Percentiles rank a stretch among this genome's conserved stretches.
Evolutionary conservation across 2,888 invertebrate species (phyloP).

Genomic region (Chesias legatella): DNA sequence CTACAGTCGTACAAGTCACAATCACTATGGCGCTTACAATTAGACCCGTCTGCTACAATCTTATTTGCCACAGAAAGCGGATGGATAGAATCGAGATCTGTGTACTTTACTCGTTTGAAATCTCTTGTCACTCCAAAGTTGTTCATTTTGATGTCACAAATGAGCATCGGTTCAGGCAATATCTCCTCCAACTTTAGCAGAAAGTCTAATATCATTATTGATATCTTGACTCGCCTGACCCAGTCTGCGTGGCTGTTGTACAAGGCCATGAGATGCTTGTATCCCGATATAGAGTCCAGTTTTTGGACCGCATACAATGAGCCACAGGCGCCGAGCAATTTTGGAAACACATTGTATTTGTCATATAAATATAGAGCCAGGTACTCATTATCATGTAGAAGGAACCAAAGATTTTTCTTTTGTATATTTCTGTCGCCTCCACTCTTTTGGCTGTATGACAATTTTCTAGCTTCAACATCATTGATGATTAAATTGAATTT

Average conservation of each 20-base stretch:
- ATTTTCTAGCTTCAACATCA: constrained; percentile 65
- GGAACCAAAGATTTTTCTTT: constrained; percentile 82
- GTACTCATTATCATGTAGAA: constrained; percentile 85
- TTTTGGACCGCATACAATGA: constrained; percentile 84
- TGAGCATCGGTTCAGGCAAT: constrained; percentile 81
- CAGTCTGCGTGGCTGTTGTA: constrained; percentile 79
- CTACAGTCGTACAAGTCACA: constrained; percentile 85
- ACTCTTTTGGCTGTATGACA: constrained; percentile 65
- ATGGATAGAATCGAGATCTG: constrained; percentile 83
- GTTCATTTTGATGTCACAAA: constrained; percentile 85
- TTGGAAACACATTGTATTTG: constrained; percentile 82
- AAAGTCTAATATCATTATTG: constrained; percentile 82
- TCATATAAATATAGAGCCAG: constrained; percentile 80
- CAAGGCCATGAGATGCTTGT: constrained; percentile 71
- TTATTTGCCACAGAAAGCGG: constrained; percentile 75
- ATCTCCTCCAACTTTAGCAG: constrained; percentile 79
- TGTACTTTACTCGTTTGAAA: constrained; percentile 77
- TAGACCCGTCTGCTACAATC: constrained; percentile 62
- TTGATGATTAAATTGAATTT: constrained; percentile 78
- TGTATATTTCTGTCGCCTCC: constrained; percentile 61
- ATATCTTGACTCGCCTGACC: constrained; percentile 77
- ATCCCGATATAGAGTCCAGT: constrained; percentile 76
- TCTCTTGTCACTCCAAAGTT: constrained; percentile 82
- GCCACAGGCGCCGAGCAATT: constrained; percentile 84
- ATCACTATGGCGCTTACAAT: constrained; percentile 81